Evolutionary conservation across 2,113 vertebrate species (phyloP), one percentile per base, ranked within the genome.

Genomic region (Lycaon pictus): DNA sequence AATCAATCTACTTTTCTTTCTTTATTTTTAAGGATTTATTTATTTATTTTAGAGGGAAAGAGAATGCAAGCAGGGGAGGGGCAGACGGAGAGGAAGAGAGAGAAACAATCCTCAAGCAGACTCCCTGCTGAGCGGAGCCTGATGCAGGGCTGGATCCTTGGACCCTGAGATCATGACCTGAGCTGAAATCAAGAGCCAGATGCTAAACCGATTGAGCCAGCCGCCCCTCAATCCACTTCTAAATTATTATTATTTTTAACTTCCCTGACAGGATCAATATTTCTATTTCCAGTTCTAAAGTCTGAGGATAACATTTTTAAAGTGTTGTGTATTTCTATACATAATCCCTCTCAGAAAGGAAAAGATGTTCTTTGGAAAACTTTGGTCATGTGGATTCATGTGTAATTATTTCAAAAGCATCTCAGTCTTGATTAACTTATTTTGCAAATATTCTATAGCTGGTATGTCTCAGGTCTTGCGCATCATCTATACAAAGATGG

Each of bases 311-410:
- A 29, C 17, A 48, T 67, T 87, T 63, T 87, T 56, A 20, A 76
- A 86, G 27, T 60, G 11, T 29, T 48, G 16, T 79, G 3, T 79
- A 25, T 91, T 97, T 95, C 25, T 3, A 53, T 13, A 60, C 43
- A 29, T 74, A 95, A 71, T 43, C 2, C 19, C 10, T 96, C 92
- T 93, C 56, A 60, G 19, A 90, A 86, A 88, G 15, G 16, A 96
- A 93, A 74, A 62, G 48, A 67, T 11, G 6, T 25, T 48, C 55
- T 92, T 97, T 5, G 81, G 19, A 77, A 93, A 90, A 92, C 53
- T 65, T 72, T 87, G 60, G 25, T 63, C 85, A 35, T 17, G 22
- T 82, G 56, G 51, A 62, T 55, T 60, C 55, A 53, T 2, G 2
- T 79, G 11, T 35, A 63, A 82, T 95, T 93, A 9, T 94, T 96